A percentile compares a stretch with the other conserved stretches of the same genome.
These are phyloP conservation scores for Carcharodon carcharias DNA, from an alignment of 2,797 vertebrate genomes.

Conservation along the genomic window DNA sequence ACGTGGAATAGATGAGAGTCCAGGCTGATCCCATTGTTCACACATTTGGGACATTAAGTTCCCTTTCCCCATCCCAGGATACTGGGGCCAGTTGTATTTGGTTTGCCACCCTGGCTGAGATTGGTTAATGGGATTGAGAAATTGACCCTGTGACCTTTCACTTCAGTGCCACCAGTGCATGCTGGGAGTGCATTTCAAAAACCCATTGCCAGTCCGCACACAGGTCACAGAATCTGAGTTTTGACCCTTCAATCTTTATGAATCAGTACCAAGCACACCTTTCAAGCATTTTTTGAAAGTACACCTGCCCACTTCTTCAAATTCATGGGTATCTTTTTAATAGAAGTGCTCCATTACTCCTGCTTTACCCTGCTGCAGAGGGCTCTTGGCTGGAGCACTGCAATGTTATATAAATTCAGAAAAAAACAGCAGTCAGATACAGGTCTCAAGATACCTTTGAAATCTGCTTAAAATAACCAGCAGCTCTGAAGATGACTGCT, in stretches of 20 bases:
- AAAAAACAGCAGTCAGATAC: constrained; percentile 15
- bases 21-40: not conserved
- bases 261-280: not conserved
- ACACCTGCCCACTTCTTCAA: no score
- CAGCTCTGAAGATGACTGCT: not conserved
- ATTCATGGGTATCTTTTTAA: not conserved
- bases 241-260: not conserved
- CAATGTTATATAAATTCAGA: constrained; percentile 35
- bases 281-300: no score
- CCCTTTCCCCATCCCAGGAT: not conserved
- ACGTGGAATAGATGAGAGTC: not conserved
- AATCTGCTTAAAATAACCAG: constrained; percentile 29
- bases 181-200: no score
- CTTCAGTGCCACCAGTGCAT: not conserved
- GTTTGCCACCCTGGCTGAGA: not conserved
- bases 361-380: not conserved
- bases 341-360: not conserved
- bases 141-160: not conserved
- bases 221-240: not conserved
- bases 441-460: constrained; percentile 26
- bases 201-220: not conserved
- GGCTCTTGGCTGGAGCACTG: not conserved
- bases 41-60: not conserved
- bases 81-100: no score
- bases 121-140: not conserved